phyloP scores from a whole-genome alignment of 2,888 invertebrate species.

The Folsomia candida region DNA sequence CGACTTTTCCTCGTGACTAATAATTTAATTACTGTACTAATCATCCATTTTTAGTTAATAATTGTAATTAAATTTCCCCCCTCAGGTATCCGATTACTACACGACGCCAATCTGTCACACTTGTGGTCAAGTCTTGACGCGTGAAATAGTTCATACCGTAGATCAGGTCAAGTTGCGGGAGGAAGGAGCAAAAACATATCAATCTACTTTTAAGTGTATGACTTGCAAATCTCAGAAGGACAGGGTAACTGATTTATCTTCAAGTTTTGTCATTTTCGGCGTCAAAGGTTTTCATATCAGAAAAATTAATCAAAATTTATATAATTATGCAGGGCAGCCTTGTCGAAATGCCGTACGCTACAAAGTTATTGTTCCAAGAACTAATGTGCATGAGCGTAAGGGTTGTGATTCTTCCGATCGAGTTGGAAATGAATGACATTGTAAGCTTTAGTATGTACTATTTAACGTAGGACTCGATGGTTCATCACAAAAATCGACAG shows the following conservation, averaged over 20 bases:
- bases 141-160: too few species aligned
- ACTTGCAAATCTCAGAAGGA: constrained; percentile 5
- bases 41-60: not conserved
- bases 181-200: too few species aligned
- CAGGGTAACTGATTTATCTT: constrained; percentile 18
- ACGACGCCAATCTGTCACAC: not conserved
- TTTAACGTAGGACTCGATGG: too few species aligned
- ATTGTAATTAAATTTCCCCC: not conserved
- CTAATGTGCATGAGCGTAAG: constrained; percentile 39
- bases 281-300: too few species aligned
- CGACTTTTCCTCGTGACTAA: constrained; percentile 58
- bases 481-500: too few species aligned
- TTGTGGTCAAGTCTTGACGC: not conserved
- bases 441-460: too few species aligned
- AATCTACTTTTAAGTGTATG: constrained; percentile 24
- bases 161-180: too few species aligned
- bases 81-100: constrained; percentile 5
- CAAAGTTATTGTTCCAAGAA: constrained; percentile 44
- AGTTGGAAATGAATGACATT: too few species aligned
- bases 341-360: constrained; percentile 39
- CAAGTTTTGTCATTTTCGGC: not conserved
- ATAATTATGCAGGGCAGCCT: constrained; percentile 15
- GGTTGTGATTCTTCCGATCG: constrained; percentile 8
- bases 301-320: constrained; percentile 3
- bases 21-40: not conserved